phyloP scores from a whole-genome alignment of 2,797 vertebrate species.

The Decapterus maruadsi region DNA sequence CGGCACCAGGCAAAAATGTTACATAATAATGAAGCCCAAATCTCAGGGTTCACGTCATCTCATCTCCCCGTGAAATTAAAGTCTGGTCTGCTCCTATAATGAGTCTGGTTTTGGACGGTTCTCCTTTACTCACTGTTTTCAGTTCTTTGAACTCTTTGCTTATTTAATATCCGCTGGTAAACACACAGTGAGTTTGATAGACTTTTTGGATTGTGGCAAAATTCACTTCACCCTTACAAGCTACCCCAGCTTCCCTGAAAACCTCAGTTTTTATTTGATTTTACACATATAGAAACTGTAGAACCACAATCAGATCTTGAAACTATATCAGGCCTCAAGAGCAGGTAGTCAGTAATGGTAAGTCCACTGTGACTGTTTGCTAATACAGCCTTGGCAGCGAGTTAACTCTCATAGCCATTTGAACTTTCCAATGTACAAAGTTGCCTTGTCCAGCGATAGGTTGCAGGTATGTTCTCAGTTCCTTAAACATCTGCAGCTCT shows the following conservation, averaged over 20 bases:
- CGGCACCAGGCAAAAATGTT: slow-evolving; percentile 15
- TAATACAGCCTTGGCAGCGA: background rate
- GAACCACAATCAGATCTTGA: background rate
- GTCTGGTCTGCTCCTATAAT: too few relatives aligned
- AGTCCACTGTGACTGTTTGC: background rate
- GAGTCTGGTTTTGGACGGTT: background rate
- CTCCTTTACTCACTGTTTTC: background rate
- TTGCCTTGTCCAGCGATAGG: slow-evolving; percentile 26
- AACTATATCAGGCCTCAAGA: background rate
- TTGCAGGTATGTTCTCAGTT: slow-evolving; percentile 22
- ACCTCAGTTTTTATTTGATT: background rate
- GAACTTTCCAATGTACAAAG: background rate
- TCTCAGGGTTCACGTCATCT: background rate
- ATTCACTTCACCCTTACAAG: too few relatives aligned
- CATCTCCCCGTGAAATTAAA: background rate
- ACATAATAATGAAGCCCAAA: background rate
- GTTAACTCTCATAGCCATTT: background rate
- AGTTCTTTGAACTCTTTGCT: too few relatives aligned
- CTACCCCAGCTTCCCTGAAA: background rate
- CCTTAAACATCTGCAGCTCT: slow-evolving; percentile 43
- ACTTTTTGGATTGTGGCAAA: background rate
- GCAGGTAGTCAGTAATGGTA: background rate
- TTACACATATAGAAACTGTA: background rate
- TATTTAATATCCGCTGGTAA: background rate
- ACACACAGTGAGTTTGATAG: background rate